These are phyloP conservation scores for Macroteleia sp. DNA, from an alignment of 2,888 invertebrate genomes.

Conservation along the genomic window DNA sequence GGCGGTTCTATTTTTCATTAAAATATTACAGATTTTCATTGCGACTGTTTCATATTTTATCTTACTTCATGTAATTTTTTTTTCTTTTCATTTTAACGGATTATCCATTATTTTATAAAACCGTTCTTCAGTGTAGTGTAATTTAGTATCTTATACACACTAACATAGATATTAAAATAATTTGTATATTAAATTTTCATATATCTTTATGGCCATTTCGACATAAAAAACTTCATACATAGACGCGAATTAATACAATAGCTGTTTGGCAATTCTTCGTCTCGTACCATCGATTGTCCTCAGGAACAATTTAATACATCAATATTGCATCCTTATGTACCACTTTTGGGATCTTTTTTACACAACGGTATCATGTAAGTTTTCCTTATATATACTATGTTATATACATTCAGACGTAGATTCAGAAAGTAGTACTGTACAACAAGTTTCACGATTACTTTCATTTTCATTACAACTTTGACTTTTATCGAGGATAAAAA, in stretches of 20 bases:
- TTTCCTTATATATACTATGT: conserved; percentile 27
- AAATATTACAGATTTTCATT: too few relatives aligned
- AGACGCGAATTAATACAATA: conserved; percentile 9
- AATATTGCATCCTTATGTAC: conserved; percentile 31
- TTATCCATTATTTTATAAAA: too few relatives aligned
- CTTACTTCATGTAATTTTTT: too few relatives aligned
- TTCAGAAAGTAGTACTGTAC: conserved; percentile 33
- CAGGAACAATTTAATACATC: conserved; percentile 40
- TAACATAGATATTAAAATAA: conserved; percentile 32
- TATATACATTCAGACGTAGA: conserved; percentile 35
- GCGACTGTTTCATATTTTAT: too few relatives aligned
- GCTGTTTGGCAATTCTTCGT: conserved; percentile 22
- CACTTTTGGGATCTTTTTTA: neutral
- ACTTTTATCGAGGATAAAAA: conserved; percentile 1
- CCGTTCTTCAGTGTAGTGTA: too few relatives aligned
- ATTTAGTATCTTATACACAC: conserved; percentile 10
- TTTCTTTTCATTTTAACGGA: too few relatives aligned
- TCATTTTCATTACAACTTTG: too few relatives aligned
- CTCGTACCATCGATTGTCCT: conserved; percentile 29
- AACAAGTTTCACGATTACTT: neutral
- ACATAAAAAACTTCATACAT: conserved; percentile 16
- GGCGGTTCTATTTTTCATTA: too few relatives aligned
- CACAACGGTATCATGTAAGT: conserved; percentile 6
- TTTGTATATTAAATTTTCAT: conserved; percentile 9
- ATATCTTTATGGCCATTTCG: conserved; percentile 22